Conservation (phyloP, 2,888 invertebrate genomes). For the Gasteruption jaculator region DNA sequence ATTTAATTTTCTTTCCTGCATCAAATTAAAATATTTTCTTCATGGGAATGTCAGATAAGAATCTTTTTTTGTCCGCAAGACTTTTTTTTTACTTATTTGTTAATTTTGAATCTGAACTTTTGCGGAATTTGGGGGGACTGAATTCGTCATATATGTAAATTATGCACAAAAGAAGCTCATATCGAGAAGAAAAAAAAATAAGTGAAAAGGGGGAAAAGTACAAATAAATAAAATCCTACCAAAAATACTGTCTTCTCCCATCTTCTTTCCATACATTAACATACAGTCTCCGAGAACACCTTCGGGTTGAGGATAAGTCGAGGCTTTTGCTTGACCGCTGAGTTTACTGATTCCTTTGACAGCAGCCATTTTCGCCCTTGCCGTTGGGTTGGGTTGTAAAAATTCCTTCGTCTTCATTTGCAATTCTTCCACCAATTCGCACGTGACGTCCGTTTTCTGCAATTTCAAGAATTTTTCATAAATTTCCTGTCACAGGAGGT, state of each 20-base stretch:
- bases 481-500: too few species aligned
- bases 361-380: slow-evolving; percentile 90
- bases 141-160: too few species aligned
- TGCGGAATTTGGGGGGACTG: too few species aligned
- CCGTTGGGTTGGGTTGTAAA: slow-evolving; percentile 97
- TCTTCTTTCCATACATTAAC: slow-evolving; percentile 89
- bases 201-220: too few species aligned
- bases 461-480: too few species aligned
- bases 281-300: slow-evolving; percentile 96
- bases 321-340: slow-evolving; percentile 93
- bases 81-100: too few species aligned
- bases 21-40: too few species aligned
- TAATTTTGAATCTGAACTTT: neutral
- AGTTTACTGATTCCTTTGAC: slow-evolving; percentile 95
- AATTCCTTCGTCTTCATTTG: slow-evolving; percentile 97
- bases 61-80: too few species aligned
- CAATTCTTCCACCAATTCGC: slow-evolving; percentile 93
- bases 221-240: slow-evolving; percentile 56
- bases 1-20: too few species aligned
- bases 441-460: slow-evolving; percentile 97
- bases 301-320: slow-evolving; percentile 98
- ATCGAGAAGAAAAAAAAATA: too few species aligned
- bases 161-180: too few species aligned
- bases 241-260: slow-evolving; percentile 93
- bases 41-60: too few species aligned